Evolutionary conservation across 2,113 vertebrate species (phyloP).

Genomic region (Sinocyclocheilus anshuiensis): DNA sequence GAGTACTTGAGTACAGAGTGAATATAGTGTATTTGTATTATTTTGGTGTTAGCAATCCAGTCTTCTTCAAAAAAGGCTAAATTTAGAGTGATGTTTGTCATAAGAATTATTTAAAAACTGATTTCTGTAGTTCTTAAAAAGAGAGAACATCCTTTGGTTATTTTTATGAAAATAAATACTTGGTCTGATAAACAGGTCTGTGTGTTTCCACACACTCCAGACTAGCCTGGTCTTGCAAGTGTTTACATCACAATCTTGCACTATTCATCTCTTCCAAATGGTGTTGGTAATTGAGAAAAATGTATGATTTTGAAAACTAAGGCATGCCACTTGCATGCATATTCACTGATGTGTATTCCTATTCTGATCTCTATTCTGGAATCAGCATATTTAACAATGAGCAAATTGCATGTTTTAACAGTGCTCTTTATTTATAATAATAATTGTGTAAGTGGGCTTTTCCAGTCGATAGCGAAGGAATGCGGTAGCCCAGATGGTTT

Average conservation of each 20-base stretch:
- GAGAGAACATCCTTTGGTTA: not conserved
- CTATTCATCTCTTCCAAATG: conserved; percentile 21
- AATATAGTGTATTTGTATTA: conserved; percentile 12
- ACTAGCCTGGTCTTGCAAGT: conserved; percentile 7
- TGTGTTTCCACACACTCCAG: not conserved
- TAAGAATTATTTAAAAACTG: not conserved
- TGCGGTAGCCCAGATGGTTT: not conserved
- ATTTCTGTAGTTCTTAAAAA: conserved; percentile 4
- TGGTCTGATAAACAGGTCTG: not conserved
- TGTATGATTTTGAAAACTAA: not conserved
- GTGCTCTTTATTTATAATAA: not conserved
- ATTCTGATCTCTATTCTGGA: not conserved
- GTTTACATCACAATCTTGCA: conserved; percentile 31
- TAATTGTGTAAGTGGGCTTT: not conserved
- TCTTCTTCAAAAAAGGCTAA: not conserved
- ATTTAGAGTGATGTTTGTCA: not conserved
- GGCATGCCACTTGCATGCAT: not conserved
- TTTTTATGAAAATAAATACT: conserved; percentile 34
- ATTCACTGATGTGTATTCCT: not conserved
- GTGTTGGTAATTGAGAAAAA: not conserved
- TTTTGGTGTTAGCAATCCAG: not conserved
- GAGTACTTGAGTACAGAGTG: not conserved
- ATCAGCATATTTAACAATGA: not conserved
- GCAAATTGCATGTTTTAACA: not conserved
- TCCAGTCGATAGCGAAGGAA: not conserved